phyloP scores from a whole-genome alignment of 2,797 vertebrate species.

The Notoglanidium macrostoma region DNA sequence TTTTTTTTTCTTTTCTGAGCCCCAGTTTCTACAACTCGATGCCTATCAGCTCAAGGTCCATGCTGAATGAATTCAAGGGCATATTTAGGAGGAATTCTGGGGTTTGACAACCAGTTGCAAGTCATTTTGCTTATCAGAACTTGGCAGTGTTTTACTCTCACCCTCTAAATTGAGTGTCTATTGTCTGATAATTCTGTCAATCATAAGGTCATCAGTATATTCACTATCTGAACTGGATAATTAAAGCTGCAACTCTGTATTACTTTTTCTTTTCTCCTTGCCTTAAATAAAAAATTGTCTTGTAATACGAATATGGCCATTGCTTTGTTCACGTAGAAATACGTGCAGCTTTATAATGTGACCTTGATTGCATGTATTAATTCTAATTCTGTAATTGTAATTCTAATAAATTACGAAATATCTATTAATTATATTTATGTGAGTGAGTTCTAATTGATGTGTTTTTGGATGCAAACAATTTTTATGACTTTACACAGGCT shows the following conservation, averaged over 20 bases:
- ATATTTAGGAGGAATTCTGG: constrained; percentile 48
- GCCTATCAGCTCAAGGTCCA: constrained; percentile 53
- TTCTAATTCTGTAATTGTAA: constrained; percentile 25
- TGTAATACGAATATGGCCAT: constrained; percentile 43
- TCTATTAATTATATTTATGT: neutral
- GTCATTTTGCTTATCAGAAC: constrained; percentile 60
- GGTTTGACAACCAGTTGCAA: constrained; percentile 51
- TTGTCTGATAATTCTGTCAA: constrained; percentile 58
- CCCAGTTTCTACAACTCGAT: constrained; percentile 42
- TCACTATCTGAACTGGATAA: constrained; percentile 60
- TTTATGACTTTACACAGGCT: neutral
- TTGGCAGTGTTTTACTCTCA: constrained; percentile 48
- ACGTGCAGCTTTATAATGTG: constrained; percentile 44
- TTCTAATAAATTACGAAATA: constrained; percentile 13
- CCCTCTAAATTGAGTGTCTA: constrained; percentile 54
- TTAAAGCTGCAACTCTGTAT: constrained; percentile 59
- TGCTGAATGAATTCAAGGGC: constrained; percentile 59
- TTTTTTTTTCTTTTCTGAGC: constrained; percentile 30
- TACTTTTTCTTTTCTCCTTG: constrained; percentile 51
- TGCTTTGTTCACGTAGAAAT: constrained; percentile 41
- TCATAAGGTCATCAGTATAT: constrained; percentile 60
- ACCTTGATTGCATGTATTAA: constrained; percentile 44
- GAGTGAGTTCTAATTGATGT: neutral
- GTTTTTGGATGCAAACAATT: constrained; percentile 3
- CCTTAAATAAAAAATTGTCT: constrained; percentile 56